phyloP scores from a whole-genome alignment of 2,888 invertebrate genomes.

The Clivina fossor region DNA sequence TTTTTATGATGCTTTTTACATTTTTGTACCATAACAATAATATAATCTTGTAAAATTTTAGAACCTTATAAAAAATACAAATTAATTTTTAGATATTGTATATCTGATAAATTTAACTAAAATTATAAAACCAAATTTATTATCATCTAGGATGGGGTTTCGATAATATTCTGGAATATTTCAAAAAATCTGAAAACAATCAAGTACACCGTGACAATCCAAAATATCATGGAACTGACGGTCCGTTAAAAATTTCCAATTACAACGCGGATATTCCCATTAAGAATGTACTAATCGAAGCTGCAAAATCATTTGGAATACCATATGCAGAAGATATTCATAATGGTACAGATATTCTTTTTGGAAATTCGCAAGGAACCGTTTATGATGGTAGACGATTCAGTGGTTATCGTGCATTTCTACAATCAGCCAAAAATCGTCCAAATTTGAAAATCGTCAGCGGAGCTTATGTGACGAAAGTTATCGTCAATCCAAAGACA shows the following conservation, averaged over 20 bases:
- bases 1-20: no score
- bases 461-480: constrained; percentile 57
- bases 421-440: constrained; percentile 57
- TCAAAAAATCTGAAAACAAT: constrained; percentile 31
- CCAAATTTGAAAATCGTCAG: constrained; percentile 60
- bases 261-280: constrained; percentile 22
- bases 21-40: no score
- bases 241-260: constrained; percentile 32
- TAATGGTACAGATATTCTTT: constrained; percentile 47
- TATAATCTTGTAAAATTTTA: no score
- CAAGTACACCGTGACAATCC: constrained; percentile 29
- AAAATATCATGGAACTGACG: constrained; percentile 35
- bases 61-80: no score
- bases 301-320: constrained; percentile 46
- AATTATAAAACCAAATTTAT: no score
- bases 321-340: constrained; percentile 48
- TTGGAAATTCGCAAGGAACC: constrained; percentile 50
- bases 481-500: constrained; percentile 53
- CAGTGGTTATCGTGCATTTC: constrained; percentile 60
- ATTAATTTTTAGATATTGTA: no score
- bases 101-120: no score
- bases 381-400: constrained; percentile 55
- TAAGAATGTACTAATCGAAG: constrained; percentile 34
- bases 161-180: constrained; percentile 14
- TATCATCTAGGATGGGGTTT: constrained; percentile 16